Evolutionary conservation across 2,888 invertebrate species (phyloP).

Genomic region (Brachyopa scutellaris): DNA sequence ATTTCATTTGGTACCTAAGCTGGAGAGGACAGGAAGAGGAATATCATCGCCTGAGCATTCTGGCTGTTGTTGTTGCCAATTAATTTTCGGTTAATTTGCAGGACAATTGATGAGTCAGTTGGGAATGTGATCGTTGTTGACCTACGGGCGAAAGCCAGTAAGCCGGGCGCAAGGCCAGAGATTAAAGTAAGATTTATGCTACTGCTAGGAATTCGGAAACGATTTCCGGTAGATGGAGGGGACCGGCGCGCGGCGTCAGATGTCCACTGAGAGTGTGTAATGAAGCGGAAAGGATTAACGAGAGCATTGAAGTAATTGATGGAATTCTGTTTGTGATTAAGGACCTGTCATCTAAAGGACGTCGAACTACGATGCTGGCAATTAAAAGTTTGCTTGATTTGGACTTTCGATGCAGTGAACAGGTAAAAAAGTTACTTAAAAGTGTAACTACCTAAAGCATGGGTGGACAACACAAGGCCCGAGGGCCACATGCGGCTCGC

Average conservation of each 20-base stretch:
- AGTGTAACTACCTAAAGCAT: no score
- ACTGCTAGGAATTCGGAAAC: constrained; percentile 50
- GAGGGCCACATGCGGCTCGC: no score
- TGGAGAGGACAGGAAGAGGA: constrained; percentile 39
- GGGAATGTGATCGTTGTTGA: constrained; percentile 68
- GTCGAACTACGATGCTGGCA: neutral
- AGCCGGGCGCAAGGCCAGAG: constrained; percentile 55
- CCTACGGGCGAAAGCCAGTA: constrained; percentile 58
- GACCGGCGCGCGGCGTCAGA: neutral
- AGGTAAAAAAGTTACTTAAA: no score
- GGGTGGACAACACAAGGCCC: no score
- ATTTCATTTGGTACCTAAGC: constrained; percentile 38
- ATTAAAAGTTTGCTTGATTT: no score
- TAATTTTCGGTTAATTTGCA: constrained; percentile 69
- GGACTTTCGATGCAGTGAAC: no score
- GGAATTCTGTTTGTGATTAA: constrained; percentile 49
- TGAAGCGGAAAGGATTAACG: constrained; percentile 72
- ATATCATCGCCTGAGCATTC: constrained; percentile 43
- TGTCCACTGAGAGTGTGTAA: constrained; percentile 59
- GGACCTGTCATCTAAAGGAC: constrained; percentile 43
- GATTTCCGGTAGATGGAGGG: constrained; percentile 31
- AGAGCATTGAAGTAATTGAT: constrained; percentile 65
- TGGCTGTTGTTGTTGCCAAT: constrained; percentile 54
- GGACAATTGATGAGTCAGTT: constrained; percentile 67
- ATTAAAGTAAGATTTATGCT: constrained; percentile 67